Conservation (phyloP, 1,140 invertebrate genomes). For the Pseudomyrmex dendroicus region DNA sequence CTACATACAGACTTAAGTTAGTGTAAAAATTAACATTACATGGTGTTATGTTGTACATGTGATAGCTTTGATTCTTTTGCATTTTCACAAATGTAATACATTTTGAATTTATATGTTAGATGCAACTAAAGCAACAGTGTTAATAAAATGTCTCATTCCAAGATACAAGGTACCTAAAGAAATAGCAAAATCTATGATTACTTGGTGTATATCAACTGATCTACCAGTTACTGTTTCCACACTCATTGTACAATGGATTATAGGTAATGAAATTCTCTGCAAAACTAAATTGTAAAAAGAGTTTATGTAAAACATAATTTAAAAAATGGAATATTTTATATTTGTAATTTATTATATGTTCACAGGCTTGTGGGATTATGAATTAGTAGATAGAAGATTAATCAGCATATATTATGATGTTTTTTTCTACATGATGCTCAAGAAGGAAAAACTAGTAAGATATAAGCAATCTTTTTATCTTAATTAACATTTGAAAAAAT, state of each 20-base stretch:
- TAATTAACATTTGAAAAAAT: not conserved
- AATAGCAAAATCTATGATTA: constrained; percentile 70
- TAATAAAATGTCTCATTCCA: constrained; percentile 81
- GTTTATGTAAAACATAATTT: not conserved
- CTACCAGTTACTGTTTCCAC: constrained; percentile 69
- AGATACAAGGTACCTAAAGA: constrained; percentile 64
- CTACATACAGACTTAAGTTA: constrained; percentile 66
- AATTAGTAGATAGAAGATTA: constrained; percentile 75
- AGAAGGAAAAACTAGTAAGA: constrained; percentile 75
- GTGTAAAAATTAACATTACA: constrained; percentile 19
- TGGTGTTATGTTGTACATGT: not conserved
- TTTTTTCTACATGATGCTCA: constrained; percentile 77
- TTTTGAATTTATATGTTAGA: constrained; percentile 53
- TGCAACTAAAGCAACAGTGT: constrained; percentile 57
- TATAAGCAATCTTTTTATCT: constrained; percentile 41
- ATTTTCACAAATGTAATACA: constrained; percentile 10
- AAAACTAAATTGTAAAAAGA: not conserved
- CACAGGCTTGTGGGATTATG: constrained; percentile 79
- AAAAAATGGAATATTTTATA: not conserved
- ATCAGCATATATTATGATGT: constrained; percentile 80
- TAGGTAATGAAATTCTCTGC: constrained; percentile 69
- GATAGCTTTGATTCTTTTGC: not conserved
- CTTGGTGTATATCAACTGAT: constrained; percentile 71
- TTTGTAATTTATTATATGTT: constrained; percentile 29
- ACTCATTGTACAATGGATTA: constrained; percentile 78